Percentiles rank a stretch among this genome's conserved stretches.
These are phyloP conservation scores for Serilophus lunatus DNA, from an alignment of 2,113 vertebrate species.

Conservation along the genomic window DNA sequence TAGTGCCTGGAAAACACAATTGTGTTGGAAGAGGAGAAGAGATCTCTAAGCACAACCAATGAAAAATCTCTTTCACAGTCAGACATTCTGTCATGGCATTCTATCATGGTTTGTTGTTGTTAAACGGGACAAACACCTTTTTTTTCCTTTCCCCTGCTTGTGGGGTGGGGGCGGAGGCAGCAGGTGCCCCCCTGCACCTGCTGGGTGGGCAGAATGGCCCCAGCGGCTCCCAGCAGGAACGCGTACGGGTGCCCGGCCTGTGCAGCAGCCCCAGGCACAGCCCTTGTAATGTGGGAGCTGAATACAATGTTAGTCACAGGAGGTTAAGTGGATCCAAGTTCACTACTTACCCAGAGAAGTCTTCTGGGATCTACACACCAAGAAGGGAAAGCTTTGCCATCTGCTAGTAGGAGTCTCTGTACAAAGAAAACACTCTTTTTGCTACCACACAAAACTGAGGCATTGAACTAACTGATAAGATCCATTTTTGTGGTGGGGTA, in stretches of 20 bases:
- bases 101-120: too few relatives aligned
- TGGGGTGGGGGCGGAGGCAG: too few relatives aligned
- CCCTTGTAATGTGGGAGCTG: neutral
- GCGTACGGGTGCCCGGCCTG: too few relatives aligned
- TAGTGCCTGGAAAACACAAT: neutral
- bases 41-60: neutral
- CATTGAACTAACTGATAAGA: neutral
- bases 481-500: neutral
- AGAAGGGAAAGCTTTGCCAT: neutral
- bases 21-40: neutral
- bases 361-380: neutral
- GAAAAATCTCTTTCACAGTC: neutral
- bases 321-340: neutral
- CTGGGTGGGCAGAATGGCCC: too few relatives aligned
- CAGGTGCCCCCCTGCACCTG: too few relatives aligned
- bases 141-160: too few relatives aligned
- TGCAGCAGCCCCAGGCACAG: too few relatives aligned
- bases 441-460: neutral
- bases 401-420: rapidly evolving
- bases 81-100: too few relatives aligned
- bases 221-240: too few relatives aligned
- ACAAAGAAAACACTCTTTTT: neutral
- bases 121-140: too few relatives aligned
- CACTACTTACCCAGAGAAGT: neutral
- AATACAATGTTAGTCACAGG: rapidly evolving